A percentile compares a stretch with the other conserved stretches of the same genome.
These are phyloP conservation scores for Himalopsyche kuldschensis DNA, from an alignment of 2,888 invertebrate species.

Conservation along the genomic window DNA sequence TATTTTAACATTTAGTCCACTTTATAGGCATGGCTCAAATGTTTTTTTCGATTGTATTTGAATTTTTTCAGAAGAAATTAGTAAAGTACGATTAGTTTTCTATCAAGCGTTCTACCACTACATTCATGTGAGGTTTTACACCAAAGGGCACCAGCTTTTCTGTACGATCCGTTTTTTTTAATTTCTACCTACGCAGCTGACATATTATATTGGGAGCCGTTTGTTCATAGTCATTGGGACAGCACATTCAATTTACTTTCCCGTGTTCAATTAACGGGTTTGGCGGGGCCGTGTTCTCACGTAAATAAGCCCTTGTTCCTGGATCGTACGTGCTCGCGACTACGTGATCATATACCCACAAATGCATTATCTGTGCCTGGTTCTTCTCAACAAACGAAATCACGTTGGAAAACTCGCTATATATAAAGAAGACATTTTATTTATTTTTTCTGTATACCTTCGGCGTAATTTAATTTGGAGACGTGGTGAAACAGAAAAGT, in stretches of 20 bases:
- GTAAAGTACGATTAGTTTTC: too few relatives aligned
- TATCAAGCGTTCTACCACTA: too few relatives aligned
- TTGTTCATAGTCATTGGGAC: conserved; percentile 15
- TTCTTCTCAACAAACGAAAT: not conserved
- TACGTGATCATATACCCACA: conserved; percentile 21
- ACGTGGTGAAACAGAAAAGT: conserved; percentile 5
- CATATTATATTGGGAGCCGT: conserved; percentile 6
- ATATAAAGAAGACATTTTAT: not conserved
- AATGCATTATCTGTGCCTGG: conserved; percentile 8
- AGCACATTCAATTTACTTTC: conserved; percentile 38
- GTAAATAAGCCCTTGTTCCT: conserved; percentile 30
- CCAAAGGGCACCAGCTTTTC: not conserved
- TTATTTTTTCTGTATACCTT: conserved; percentile 5
- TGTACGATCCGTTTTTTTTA: not conserved
- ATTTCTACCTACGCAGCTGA: not conserved
- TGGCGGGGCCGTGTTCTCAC: conserved; percentile 29
- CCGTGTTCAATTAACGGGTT: conserved; percentile 39
- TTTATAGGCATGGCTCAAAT: too few relatives aligned
- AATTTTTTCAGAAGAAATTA: too few relatives aligned
- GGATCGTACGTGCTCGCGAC: conserved; percentile 23
- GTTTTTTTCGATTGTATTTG: too few relatives aligned
- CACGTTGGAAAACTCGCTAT: not conserved
- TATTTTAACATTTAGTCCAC: too few relatives aligned
- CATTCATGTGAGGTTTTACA: too few relatives aligned
- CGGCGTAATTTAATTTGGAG: conserved; percentile 16